Percentiles rank a stretch among this genome's conserved stretches.
phyloP scores from a whole-genome alignment of 2,113 vertebrate genomes.

The Xerus inauris region DNA sequence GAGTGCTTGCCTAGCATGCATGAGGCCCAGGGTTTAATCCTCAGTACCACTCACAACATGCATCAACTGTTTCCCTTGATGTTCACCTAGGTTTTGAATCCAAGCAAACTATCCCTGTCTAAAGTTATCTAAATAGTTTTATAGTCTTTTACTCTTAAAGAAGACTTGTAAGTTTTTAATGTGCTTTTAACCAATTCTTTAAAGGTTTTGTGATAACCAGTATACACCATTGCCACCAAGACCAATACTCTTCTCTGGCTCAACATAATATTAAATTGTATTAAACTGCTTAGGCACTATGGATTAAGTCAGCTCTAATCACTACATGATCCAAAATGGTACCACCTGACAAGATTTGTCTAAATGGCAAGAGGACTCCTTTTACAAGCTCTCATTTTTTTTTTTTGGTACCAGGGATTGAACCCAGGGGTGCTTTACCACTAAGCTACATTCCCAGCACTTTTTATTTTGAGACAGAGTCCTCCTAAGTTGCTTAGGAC shows the following conservation, averaged over 20 bases:
- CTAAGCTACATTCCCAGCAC: too few species aligned
- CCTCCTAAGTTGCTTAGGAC: too few species aligned
- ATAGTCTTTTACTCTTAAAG: slow-evolving; percentile 7
- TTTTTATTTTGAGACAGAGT: too few species aligned
- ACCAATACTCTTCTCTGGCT: not conserved
- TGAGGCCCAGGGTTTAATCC: too few species aligned
- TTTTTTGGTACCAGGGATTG: not conserved
- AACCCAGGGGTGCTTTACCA: too few species aligned
- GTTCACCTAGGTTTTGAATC: not conserved
- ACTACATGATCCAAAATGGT: not conserved
- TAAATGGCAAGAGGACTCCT: not conserved
- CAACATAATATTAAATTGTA: slow-evolving; percentile 28
- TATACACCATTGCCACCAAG: not conserved
- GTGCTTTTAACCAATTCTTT: not conserved
- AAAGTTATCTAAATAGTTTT: not conserved
- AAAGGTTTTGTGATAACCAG: slow-evolving; percentile 1
- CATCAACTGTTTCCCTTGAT: not conserved
- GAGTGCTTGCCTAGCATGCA: too few species aligned
- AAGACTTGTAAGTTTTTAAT: not conserved
- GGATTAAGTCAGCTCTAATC: slow-evolving; percentile 9
- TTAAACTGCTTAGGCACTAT: not conserved
- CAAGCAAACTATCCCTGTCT: not conserved
- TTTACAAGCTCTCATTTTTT: not conserved
- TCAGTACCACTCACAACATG: too few species aligned
- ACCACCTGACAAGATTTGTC: not conserved